Conservation (phyloP, 2,888 invertebrate genomes). For the Morpho deidamia region DNA sequence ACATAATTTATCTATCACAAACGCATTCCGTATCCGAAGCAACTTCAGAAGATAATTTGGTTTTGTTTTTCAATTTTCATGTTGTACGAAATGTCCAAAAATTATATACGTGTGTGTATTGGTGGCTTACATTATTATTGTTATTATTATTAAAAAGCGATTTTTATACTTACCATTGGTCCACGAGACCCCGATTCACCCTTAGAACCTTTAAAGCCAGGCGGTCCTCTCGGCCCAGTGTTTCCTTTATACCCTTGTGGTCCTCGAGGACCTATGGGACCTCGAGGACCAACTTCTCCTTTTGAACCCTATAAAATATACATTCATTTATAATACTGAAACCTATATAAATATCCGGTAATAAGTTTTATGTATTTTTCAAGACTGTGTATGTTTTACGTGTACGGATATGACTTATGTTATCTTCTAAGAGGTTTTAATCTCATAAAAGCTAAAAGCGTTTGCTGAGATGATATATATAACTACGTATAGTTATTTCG, state of each 20-base stretch:
- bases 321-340: too few species aligned
- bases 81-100: not conserved
- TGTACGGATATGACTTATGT: too few species aligned
- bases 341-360: too few species aligned
- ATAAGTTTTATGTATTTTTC: too few species aligned
- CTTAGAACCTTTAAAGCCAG: constrained; percentile 62
- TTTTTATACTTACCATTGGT: constrained; percentile 40
- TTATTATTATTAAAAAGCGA: not conserved
- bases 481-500: not conserved
- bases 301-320: constrained; percentile 38
- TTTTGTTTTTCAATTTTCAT: too few species aligned
- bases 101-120: not conserved
- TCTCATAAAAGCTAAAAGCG: too few species aligned
- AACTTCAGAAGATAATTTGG: too few species aligned
- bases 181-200: constrained; percentile 71
- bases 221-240: constrained; percentile 47
- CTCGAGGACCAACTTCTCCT: constrained; percentile 33
- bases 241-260: constrained; percentile 39
- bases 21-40: too few species aligned
- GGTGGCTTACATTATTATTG: not conserved
- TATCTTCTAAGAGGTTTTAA: too few species aligned
- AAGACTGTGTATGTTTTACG: too few species aligned
- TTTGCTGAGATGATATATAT: too few species aligned
- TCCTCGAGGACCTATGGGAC: constrained; percentile 73
- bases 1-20: too few species aligned